A percentile compares a stretch with the other conserved stretches of the same genome.
Evolutionary conservation across 2,113 vertebrate genomes (phyloP).

Genomic region (Oreamnos americanus): DNA sequence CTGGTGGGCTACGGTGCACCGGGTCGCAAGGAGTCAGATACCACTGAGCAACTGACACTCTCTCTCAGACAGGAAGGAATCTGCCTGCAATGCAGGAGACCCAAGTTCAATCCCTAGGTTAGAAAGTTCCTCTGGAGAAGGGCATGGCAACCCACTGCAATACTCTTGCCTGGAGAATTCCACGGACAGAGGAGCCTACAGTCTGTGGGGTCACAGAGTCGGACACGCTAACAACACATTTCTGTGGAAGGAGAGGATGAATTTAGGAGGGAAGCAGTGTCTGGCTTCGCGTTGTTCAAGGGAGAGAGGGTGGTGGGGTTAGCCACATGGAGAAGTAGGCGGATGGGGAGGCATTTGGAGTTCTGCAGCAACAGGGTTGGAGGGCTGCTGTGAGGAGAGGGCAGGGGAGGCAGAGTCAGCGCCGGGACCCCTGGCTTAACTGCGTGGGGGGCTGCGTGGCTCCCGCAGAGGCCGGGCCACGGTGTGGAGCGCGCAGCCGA

Average conservation of each 20-base stretch:
- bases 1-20: no score
- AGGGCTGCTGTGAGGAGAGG: not conserved
- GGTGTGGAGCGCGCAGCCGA: not conserved
- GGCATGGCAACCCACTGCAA: no score
- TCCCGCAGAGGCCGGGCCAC: not conserved
- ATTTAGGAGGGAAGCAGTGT: not conserved
- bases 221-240: not conserved
- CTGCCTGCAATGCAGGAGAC: no score
- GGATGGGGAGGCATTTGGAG: not conserved
- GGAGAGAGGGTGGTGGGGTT: not conserved
- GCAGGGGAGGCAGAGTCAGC: fast-evolving
- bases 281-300: not conserved
- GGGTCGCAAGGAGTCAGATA: no score
- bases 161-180: no score
- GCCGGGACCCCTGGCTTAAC: not conserved
- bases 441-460: not conserved
- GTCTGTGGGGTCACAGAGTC: no score
- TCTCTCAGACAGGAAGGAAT: no score
- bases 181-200: not conserved
- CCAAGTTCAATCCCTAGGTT: no score
- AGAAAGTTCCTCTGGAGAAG: no score
- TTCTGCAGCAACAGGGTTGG: not conserved
- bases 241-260: not conserved
- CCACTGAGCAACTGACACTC: no score
- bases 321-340: not conserved